Base-by-base conservation (phyloP, 2,113 vertebrate species). In the Canis aureus region DNA sequence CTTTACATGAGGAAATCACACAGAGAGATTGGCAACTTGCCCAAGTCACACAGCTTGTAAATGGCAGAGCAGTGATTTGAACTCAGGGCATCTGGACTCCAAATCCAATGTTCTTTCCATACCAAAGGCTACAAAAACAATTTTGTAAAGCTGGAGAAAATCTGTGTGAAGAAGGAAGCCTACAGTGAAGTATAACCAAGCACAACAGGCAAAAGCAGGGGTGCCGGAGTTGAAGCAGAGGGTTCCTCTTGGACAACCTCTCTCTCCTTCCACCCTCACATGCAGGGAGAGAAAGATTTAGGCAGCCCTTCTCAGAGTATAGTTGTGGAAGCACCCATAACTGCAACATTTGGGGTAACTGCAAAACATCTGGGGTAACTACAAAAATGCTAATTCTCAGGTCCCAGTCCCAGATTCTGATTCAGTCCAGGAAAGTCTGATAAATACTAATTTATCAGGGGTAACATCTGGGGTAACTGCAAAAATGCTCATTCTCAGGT, bases 1-100 rank as follows among this genome's bases (percentile, higher is more conserved):
- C 84, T 95, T 67, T 78, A 62, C 49, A 35, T 5, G 71, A 93
- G 49, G 59, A 97, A 91, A 87, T 69, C 93, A 86, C 16, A 79
- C 12, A 32, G 59, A 85, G 55, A 91, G 19, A 19, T 35, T 81
- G 87, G 67, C 19, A 10, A 49, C 38, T 74, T 88, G 22, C 73
- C 91, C 82, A 93, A 3, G 71, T 94, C 85, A 82, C 23, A 64
- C 57, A 86, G 67, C 67, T 96, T 82, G 79, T 89, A 86, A 97
- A 59, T 57, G 32, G 83, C 13, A 90, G 69, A 81, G 60, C 23
- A 89, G 8, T 25, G 78, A 92, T 43, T 89, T 90, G 79, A 96
- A 96, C 3, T 62, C 38, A 92, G 49, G 22, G 25, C 74, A 95
- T 25, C 25, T 71, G 29, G 57, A 87, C 81, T 93, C 71, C 66